phyloP scores from a whole-genome alignment of 2,797 vertebrate genomes.

The Neostethus bicornis region DNA sequence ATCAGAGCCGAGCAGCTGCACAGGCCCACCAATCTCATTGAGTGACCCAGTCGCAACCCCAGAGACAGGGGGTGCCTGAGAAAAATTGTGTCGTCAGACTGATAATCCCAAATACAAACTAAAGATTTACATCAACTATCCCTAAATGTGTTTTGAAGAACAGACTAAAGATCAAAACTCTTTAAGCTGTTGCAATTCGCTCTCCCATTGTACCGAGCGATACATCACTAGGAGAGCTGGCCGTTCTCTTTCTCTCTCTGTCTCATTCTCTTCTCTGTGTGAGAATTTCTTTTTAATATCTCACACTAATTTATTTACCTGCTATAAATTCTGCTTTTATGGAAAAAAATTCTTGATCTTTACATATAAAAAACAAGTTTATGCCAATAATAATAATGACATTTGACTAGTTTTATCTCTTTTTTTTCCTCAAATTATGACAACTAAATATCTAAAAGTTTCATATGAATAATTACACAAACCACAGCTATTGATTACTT shows the following conservation, averaged over 20 bases:
- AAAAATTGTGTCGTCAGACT: conserved; percentile 74
- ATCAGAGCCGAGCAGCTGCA: conserved; percentile 73
- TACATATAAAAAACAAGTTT: too few relatives aligned
- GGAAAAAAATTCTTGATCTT: too few relatives aligned
- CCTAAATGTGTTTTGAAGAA: conserved; percentile 58
- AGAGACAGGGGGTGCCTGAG: conserved; percentile 73
- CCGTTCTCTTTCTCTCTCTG: conserved; percentile 44
- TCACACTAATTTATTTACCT: neutral
- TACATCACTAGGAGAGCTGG: conserved; percentile 39
- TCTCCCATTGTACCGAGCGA: conserved; percentile 30
- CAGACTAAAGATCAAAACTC: conserved; percentile 68
- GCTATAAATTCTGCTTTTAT: neutral
- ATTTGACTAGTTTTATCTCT: too few relatives aligned
- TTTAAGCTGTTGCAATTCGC: conserved; percentile 53
- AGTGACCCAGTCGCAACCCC: conserved; percentile 75
- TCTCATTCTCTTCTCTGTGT: conserved; percentile 34
- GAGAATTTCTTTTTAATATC: neutral
- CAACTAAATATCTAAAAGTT: neutral
- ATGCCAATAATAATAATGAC: too few relatives aligned
- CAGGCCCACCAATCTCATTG: conserved; percentile 74
- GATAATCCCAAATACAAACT: conserved; percentile 66
- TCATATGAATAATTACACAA: neutral
- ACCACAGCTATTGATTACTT: neutral
- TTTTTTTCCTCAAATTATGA: neutral
- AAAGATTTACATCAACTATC: conserved; percentile 70